Base-by-base conservation (phyloP, 2,113 vertebrate genomes). In the Hirundichthys speculiger region DNA sequence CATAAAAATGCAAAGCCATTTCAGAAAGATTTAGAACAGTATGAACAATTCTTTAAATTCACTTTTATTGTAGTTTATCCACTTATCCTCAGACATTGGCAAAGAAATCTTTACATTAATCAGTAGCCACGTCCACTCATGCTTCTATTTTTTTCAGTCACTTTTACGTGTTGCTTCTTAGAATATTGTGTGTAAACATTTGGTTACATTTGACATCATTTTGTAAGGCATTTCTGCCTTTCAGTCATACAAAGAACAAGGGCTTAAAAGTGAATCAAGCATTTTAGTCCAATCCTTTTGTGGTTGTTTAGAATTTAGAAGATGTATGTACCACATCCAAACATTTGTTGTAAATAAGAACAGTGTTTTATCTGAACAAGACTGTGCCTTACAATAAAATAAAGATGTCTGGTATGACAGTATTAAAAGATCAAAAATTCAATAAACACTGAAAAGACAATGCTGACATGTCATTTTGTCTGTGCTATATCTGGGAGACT, bases 301-400 rank as follows among this genome's bases (percentile, higher is more conserved):
- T 64, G 38, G 63, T 46, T 20, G 55, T 75, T 82, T 79, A 75
- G 50, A 68, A n/a, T 19, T 46, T 15, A 0, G 6, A 58, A 45
- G 53, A 69, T 74, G 49, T 69, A 21, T 49, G 42, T 74, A 62
- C 64, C 73, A 57, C 20, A 8, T 73, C 60, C 40, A 20, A 75
- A 83, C 45, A 69, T 84, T 75, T 82, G 52, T 63, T 88, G 80
- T 88, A 84, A 82, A 81, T 81, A 82, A 66, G 47, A 85, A 80
- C 77, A 80, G 78, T 81, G 68, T 58, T 73, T 86, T 82, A 64
- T 77, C 62, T 79, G 82, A 87, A 81, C 81, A 86, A 87, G 86
- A 71, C 51, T 82, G 90, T 91, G 89, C 90, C 90, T 91, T 91
- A 84, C 49, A 79, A 48, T 69, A 77, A 51, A 51, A 68, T 42